Base-by-base conservation (phyloP, 2,888 invertebrate species). In the Agrilus cyanescens region DNA sequence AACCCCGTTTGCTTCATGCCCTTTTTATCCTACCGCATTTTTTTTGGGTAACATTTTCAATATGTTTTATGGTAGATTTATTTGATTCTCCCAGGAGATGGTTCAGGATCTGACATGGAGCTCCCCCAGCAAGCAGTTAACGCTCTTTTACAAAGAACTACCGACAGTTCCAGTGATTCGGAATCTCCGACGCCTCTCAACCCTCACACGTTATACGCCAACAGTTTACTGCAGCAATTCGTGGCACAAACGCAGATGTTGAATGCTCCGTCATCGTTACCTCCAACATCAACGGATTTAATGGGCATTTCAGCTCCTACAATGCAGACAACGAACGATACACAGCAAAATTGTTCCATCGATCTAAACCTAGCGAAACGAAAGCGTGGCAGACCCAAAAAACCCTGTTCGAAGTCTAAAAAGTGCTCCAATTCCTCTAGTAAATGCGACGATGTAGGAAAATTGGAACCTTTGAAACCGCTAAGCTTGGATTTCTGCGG, bases 191-290 rank as follows among this genome's bases (percentile, higher is more conserved):
- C 74, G 40, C 60, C 64, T 0, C 58, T 61, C 20, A 66, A 65
- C 48, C 54, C 55, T 12, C 50, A 12, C 78, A 78, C 56, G 82
- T 83, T 60, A 79, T 83, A 46, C 82, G 53, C 55, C 6, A 57
- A 84, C 12, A 81, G 80, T 41, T 63, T 88, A 47, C 63, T 88
- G 46, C 85, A 86, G 59, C 83, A 87, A 58, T 87, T 87, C 57
- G 85, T 81, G 46, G 84, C 80, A 38, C 85, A 85, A 62, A 86
- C 85, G 1, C 82, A 83, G 62, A 70, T 80, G 59, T 62, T 83
- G 25, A 79, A 77, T 49, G 42, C 78, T 70, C 54, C 62, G 7
- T 51, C 55, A 38, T 53, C 57, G 52, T 52, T 50, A 60, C n/a
- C 62, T 57, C 46, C 50, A 65, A 51, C 68, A 62, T 33, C 63